A percentile compares a stretch with the other conserved stretches of the same genome.
These are phyloP conservation scores for Xenopus petersii DNA, from an alignment of 2,797 vertebrate genomes.

Conservation along the genomic window DNA sequence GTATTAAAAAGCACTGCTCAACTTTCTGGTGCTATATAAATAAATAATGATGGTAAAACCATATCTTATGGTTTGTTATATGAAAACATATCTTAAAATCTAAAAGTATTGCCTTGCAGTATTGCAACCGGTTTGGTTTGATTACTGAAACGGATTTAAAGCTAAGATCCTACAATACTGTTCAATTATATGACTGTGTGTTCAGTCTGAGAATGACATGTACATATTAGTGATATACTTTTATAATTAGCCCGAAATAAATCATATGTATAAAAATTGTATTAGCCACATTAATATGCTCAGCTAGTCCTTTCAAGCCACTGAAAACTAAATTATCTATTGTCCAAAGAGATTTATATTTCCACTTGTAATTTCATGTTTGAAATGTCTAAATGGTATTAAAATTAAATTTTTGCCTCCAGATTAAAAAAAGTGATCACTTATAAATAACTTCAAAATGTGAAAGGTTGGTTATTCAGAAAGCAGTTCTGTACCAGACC, in stretches of 20 bases:
- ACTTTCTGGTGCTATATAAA: too few relatives aligned
- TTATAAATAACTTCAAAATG: neutral
- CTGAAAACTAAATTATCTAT: neutral
- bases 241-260: neutral
- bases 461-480: neutral
- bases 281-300: neutral
- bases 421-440: neutral
- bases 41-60: too few relatives aligned
- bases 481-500: neutral
- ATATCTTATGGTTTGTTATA: too few relatives aligned
- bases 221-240: neutral
- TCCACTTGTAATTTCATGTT: neutral
- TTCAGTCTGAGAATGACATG: neutral
- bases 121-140: too few relatives aligned
- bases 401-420: neutral
- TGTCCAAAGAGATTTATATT: neutral
- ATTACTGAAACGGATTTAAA: too few relatives aligned
- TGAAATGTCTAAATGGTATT: neutral
- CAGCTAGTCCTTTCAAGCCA: neutral
- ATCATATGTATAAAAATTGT: neutral
- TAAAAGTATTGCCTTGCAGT: too few relatives aligned
- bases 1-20: too few relatives aligned
- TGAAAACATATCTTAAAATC: too few relatives aligned
- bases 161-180: too few relatives aligned
- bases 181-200: too few relatives aligned